These are phyloP conservation scores for Strigops habroptila DNA, from an alignment of 2,113 vertebrate genomes.

Conservation along the genomic window DNA sequence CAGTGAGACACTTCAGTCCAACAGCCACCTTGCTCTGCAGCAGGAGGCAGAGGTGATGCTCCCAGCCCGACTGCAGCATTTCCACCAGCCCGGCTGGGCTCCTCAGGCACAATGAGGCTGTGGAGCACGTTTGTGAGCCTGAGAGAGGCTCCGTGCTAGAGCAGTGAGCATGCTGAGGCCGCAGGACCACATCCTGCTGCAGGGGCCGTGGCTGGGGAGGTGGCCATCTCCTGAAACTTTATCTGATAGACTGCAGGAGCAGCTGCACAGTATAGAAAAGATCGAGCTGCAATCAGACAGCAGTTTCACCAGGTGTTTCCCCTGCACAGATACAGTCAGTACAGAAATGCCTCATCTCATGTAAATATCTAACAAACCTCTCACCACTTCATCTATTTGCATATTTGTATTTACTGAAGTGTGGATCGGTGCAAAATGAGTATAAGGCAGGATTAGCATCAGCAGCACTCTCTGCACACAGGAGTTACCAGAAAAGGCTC, in stretches of 20 bases:
- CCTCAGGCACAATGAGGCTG: not conserved
- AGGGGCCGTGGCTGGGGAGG: not conserved
- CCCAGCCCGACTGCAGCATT: not conserved
- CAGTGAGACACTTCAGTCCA: not conserved
- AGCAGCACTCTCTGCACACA: fast-evolving
- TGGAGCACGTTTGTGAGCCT: not conserved
- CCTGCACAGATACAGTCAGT: not conserved
- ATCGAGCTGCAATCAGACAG: fast-evolving
- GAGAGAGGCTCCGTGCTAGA: not conserved
- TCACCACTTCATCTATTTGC: fast-evolving
- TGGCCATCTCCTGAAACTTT: not conserved
- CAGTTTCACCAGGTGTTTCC: constrained; percentile 9
- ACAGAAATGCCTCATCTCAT: not conserved
- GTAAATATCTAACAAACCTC: not conserved
- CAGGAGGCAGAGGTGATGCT: constrained; percentile 19
- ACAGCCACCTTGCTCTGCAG: constrained; percentile 7
- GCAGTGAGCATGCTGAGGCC: not conserved
- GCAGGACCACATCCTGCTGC: constrained; percentile 54
- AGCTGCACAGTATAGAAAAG: constrained; percentile 19
- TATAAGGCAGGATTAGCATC: not conserved
- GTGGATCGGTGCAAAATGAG: fast-evolving
- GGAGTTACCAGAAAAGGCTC: not conserved
- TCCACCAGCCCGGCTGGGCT: not conserved
- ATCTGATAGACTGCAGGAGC: constrained; percentile 3
- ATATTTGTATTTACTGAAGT: not conserved